phyloP scores from a whole-genome alignment of 2,888 invertebrate genomes.

The Dinocampus coccinellae region DNA sequence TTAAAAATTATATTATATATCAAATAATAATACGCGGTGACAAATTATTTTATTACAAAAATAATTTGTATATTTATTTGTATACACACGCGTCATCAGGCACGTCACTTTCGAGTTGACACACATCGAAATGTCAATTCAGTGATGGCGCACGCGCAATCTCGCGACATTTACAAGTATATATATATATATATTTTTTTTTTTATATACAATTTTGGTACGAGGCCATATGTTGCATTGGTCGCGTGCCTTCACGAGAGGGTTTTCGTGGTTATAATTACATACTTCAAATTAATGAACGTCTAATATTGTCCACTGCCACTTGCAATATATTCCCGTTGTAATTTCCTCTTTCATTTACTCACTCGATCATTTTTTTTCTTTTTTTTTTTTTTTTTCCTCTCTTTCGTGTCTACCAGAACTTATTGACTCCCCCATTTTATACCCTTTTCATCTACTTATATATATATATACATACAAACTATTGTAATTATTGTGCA shows the following conservation, averaged over 20 bases:
- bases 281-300: slow-evolving; percentile 64
- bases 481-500: slow-evolving; percentile 45
- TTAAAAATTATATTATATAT: slow-evolving; percentile 9
- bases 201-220: slow-evolving; percentile 11
- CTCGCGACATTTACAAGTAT: slow-evolving; percentile 44
- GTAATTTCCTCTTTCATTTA: not conserved
- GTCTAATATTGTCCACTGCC: slow-evolving; percentile 62
- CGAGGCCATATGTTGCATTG: slow-evolving; percentile 61
- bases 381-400: slow-evolving; percentile 26
- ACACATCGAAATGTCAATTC: slow-evolving; percentile 48
- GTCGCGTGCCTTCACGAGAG: slow-evolving; percentile 66
- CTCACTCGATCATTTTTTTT: slow-evolving; percentile 10
- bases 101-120: slow-evolving; percentile 37
- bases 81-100: not conserved
- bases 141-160: slow-evolving; percentile 29
- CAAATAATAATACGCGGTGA: not conserved
- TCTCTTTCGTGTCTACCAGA: slow-evolving; percentile 26
- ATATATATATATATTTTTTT: not conserved
- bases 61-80: slow-evolving; percentile 9
- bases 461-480: no score
- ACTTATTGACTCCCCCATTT: slow-evolving; percentile 66
- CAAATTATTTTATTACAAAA: not conserved
- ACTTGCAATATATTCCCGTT: slow-evolving; percentile 13
- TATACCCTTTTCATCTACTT: slow-evolving; percentile 54
- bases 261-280: slow-evolving; percentile 60